Evolutionary conservation across 2,113 vertebrate species (phyloP), one percentile per base, ranked within the genome.

Genomic region (Psophia crepitans): DNA sequence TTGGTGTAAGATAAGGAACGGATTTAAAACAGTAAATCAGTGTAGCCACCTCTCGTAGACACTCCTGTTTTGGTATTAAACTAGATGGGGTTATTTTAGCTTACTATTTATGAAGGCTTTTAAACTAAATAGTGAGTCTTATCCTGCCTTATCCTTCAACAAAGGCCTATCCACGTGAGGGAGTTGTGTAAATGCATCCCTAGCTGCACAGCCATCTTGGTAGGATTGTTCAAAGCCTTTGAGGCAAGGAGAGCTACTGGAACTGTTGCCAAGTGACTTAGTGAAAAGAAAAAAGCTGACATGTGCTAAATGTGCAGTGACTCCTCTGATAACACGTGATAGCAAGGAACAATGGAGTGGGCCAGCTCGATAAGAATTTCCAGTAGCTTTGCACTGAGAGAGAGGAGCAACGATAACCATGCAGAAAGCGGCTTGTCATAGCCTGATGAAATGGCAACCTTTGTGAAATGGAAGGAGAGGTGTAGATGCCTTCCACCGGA

Each of bases 321-420:
- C 77, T 93, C 44, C 77, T 87, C 65, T 0, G 44, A 91, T 89
- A 94, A 82, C 70, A 48, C 0, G 4, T 64, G 89, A 91, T 91
- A 91, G 65, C 0, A 9, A 51, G 74, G 79, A 92, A 96, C 93
- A 96, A 96, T 94, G 56, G 75, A 60, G 65, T 92, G 94, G 90
- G 85, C 79, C 81, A 93, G 73, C 61, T 85, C 0, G 86, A 95
- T 96, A 95, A 95, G 96, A 84, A 51, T 87, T 94, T 96, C 94
- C 88, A 90, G 95, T 75, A 87, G 83, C 30, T 77, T 93, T 89
- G 57, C 69, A 35, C 57, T 27, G 85, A 46, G 65, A 65, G 43
- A 64, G 76, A 79, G 86, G 39, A 64, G 61, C 86, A 89, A 30
- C 0, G 76, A 79, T 93, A 92, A 83, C 73, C 1, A 1, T 1